Evolutionary conservation across 2,888 invertebrate species (phyloP).

Genomic region (Meteorus cinctellus): DNA sequence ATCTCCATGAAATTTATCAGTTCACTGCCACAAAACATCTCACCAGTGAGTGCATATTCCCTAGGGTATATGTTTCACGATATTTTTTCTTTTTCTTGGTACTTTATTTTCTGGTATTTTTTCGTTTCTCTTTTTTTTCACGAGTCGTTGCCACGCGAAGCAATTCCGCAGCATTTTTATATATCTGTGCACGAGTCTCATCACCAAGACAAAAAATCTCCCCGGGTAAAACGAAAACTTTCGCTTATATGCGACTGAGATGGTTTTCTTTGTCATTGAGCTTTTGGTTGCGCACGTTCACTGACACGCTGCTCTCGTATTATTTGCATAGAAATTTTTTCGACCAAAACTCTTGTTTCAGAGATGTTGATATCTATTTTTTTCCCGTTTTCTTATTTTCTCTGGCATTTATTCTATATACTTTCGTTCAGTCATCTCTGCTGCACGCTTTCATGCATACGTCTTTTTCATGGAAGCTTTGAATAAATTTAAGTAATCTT

Average conservation of each 20-base stretch:
- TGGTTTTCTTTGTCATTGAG: conserved; percentile 26
- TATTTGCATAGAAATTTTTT: conserved; percentile 35
- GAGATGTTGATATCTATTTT: conserved; percentile 15
- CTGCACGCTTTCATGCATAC: conserved; percentile 14
- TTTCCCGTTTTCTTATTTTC: background rate
- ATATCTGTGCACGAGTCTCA: background rate
- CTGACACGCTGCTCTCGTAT: conserved; percentile 18
- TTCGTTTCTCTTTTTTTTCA: background rate
- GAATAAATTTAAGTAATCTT: conserved; percentile 9
- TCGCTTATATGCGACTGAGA: conserved; percentile 13
- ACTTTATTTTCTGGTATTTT: background rate
- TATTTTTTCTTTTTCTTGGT: background rate
- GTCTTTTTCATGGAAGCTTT: background rate
- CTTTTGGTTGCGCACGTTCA: conserved; percentile 24
- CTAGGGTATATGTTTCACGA: background rate
- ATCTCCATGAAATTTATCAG: conserved; percentile 1
- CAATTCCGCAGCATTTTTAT: conserved; percentile 16
- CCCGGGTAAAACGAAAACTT: conserved; percentile 11
- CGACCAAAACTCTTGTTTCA: conserved; percentile 24
- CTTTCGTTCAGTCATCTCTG: background rate
- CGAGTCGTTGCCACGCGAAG: background rate
- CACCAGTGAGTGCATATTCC: background rate
- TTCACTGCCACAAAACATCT: background rate
- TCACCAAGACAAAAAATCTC: background rate
- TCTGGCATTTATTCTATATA: background rate